Evolutionary conservation across 2,888 invertebrate species (phyloP).

Genomic region (Aporophyla nigra): DNA sequence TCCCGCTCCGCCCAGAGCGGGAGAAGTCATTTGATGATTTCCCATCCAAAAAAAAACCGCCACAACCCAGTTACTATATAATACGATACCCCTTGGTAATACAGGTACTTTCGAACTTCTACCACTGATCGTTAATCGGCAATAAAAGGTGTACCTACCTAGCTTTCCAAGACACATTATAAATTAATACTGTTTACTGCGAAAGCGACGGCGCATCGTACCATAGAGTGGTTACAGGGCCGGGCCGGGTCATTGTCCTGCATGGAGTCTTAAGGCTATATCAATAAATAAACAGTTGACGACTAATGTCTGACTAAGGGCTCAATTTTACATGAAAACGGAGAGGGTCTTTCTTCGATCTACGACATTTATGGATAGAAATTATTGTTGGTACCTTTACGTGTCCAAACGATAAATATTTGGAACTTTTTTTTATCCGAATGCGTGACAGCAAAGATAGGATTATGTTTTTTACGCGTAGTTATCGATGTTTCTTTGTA

Average conservation of each 20-base stretch:
- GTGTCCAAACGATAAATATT: no score
- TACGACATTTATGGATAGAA: not conserved
- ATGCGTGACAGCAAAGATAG: no score
- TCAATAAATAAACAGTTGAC: slow-evolving; percentile 28
- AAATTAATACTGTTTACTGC: slow-evolving; percentile 19
- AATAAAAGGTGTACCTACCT: slow-evolving; percentile 7
- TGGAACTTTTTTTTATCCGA: not conserved
- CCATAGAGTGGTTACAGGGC: slow-evolving; percentile 19
- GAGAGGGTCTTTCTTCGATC: not conserved
- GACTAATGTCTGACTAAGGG: not conserved
- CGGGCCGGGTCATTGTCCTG: slow-evolving; percentile 38
- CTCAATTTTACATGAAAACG: slow-evolving; percentile 8
- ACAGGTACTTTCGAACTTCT: no score
- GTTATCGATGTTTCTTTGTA: no score
- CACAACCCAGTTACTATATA: no score
- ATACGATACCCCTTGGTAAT: no score
- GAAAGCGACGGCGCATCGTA: slow-evolving; percentile 13
- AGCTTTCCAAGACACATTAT: slow-evolving; percentile 21
- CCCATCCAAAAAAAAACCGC: no score
- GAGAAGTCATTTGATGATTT: no score
- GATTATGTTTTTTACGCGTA: not conserved
- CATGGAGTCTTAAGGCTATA: slow-evolving; percentile 36
- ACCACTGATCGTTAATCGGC: not conserved
- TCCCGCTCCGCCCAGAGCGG: no score
- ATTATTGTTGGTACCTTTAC: not conserved